Percentiles rank a stretch among this genome's conserved stretches.
phyloP scores from a whole-genome alignment of 2,888 invertebrate species.

The Leucophora obtusa region DNA sequence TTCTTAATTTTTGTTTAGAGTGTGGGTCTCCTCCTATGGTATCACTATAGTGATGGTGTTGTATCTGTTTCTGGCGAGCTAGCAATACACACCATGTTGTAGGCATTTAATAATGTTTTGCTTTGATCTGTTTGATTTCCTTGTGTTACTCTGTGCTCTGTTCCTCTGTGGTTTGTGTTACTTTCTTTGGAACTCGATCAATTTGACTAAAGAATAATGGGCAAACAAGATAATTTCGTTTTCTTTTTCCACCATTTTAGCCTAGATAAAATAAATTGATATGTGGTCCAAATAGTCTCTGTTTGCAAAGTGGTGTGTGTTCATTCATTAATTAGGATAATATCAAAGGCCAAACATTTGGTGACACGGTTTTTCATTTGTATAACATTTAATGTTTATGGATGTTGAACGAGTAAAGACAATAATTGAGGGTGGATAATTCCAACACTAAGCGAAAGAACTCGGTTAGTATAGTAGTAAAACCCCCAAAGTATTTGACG shows the following conservation, averaged over 20 bases:
- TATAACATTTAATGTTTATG: neutral
- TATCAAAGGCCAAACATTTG: slow-evolving; percentile 50
- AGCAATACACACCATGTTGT: slow-evolving; percentile 15
- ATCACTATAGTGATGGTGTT: neutral
- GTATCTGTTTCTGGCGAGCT: slow-evolving; percentile 6
- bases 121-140: slow-evolving; percentile 53
- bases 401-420: too few species aligned
- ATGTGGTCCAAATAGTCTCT: slow-evolving; percentile 47
- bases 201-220: slow-evolving; percentile 54
- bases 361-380: slow-evolving; percentile 19
- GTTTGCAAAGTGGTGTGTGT: slow-evolving; percentile 3
- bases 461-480: too few species aligned
- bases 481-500: too few species aligned
- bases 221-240: slow-evolving; percentile 41
- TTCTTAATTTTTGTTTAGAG: slow-evolving; percentile 48
- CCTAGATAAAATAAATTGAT: slow-evolving; percentile 61
- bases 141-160: slow-evolving; percentile 16
- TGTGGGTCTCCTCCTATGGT: slow-evolving; percentile 1
- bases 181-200: slow-evolving; percentile 57
- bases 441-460: too few species aligned
- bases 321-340: slow-evolving; percentile 40
- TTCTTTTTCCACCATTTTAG: slow-evolving; percentile 39
- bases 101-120: slow-evolving; percentile 35
- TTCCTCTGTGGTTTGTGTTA: slow-evolving; percentile 34
- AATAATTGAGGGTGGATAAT: too few species aligned